Evolutionary conservation across 2,113 vertebrate genomes (phyloP), one percentile per base, ranked within the genome.

Genomic region (Jacana jacana): DNA sequence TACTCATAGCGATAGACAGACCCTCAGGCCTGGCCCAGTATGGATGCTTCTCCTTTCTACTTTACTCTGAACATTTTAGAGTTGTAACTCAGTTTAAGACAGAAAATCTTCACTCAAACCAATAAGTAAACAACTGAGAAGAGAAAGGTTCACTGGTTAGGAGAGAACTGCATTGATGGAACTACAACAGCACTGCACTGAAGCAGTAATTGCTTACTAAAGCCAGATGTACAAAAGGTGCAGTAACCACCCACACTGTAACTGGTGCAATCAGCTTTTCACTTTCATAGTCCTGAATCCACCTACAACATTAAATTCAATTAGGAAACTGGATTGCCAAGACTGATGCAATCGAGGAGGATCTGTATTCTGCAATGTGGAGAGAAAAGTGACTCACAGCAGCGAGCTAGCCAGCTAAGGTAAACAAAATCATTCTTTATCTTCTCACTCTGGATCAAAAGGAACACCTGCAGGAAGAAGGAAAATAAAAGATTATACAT

Each of bases 361-460:
- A 94, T 83, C 89, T 65, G n/a, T 78, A 33, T 95, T 65, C 81
- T 86, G 91, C 39, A 81, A 70, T 23, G 42, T 81, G 78, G 92
- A 95, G 70, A 92, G 60, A 58, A 83, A 95, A 92, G 78, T 95
- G 90, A 98, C 98, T 98, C 98, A 99, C 99, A 99, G 97, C 99
- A 99, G 91, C 99, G 99, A 77, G 99, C 98, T 95, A 99, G 97
- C 99, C 99, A 99, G 97, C 99, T 99, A 97, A 99, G 98, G 97
- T 99, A 99, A 94, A 99, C 97, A 94, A 99, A 99, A 97, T 99
- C 99, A 94, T 97, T 99, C 98, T 99, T 99, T 97, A 99, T 98
- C 98, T 99, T 99, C 96, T 99, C 99, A 95, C 97, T 99, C 96
- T 99, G 99, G 97, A 99, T 99, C 97, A 99, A 97, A 95, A 99